Evolutionary conservation across 2,113 vertebrate species (phyloP), one percentile per base, ranked within the genome.

Genomic region (Ochotona princeps): DNA sequence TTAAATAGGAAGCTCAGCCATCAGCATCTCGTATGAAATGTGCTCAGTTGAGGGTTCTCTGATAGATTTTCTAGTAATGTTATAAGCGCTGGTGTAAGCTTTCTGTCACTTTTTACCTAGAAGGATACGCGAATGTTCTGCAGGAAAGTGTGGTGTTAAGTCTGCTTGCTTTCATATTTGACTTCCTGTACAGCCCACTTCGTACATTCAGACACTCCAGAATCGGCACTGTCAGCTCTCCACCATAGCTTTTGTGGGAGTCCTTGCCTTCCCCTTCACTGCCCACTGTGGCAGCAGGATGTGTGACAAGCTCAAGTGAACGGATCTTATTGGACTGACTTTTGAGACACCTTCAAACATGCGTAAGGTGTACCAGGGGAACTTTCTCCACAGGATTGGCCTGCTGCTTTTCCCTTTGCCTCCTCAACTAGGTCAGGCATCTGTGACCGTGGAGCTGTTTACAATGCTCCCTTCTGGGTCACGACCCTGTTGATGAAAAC

Each of bases 341-440:
- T 96, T 96, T 96, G 96, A 97, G 94, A 96, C 66, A 75, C 80
- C 94, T 97, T 97, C 92, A 98, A 97, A 97, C 97, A 97, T 98
- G 97, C 86, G 97, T 97, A 96, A 97, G 93, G 94, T 44, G 38
- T 94, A 60, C 87, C 74, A 96, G 90, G 92, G 95, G 93, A 87
- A 92, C 93, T 96, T 95, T 81, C 49, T 97, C 87, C 84, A 89
- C 91, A 83, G 89, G 83, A 87, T 73, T 18, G 80, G 92, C 90
- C 28, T 72, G 69, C 70, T 14, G 35, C 32, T 61, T 80, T 93
- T 81, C 63, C 75, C 69, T 91, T 95, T 89, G 83, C 78, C 80
- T 82, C 95, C 89, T 89, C n/a, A 94, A 95, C 87, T 4, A 2
- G 89, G 95, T 93, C 94, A 96, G 75, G 73, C n/a, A 1, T 90